Evolutionary conservation across 2,113 vertebrate genomes (phyloP), one percentile per base, ranked within the genome.

Genomic region (Corydoras sp.): DNA sequence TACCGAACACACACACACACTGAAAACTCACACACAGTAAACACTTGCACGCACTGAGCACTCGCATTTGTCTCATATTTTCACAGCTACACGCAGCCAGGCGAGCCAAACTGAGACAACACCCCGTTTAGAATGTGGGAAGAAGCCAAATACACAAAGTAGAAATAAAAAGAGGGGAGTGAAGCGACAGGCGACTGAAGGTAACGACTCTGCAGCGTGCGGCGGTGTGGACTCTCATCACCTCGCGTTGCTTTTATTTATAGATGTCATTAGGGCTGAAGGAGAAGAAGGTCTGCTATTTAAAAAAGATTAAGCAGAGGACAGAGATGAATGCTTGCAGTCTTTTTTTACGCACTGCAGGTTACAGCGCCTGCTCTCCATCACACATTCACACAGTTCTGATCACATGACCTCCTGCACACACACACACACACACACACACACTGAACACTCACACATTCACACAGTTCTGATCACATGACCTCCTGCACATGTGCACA

Each of bases 261-360:
- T 81, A 68, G 65, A 55, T 67, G 71, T 81, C 79, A 78, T 81
- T 77, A 81, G 68, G 51, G n/a, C 30, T 58, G 65, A 75, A 68
- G 61, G 35, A 49, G 49, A 67, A 35, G 70, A 84, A 82, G 81
- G 80, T 80, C 78, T 59, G 71, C 77, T 78, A 80, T 85, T 87
- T 85, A 84, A 88, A 87, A 83, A 79, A 82, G 81, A 86, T 83
- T 83, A 80, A 81, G 75, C 81, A 65, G 58, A 72, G 65, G 71
- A 78, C 79, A 83, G 81, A 82, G 84, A 84, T 78, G 75, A 86
- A 85, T 81, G 77, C 77, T 73, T 82, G 76, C 75, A 59, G 82
- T 74, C 78, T 30, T 72, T 63, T 65, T 85, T 87, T 85, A 84
- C 76, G 82, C 83, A 86, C 86, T 84, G 83, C 82, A 81, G 83